Percentiles rank a stretch among this genome's conserved stretches.
phyloP scores from a whole-genome alignment of 2,113 vertebrate species.

The Artemisiospiza belli region DNA sequence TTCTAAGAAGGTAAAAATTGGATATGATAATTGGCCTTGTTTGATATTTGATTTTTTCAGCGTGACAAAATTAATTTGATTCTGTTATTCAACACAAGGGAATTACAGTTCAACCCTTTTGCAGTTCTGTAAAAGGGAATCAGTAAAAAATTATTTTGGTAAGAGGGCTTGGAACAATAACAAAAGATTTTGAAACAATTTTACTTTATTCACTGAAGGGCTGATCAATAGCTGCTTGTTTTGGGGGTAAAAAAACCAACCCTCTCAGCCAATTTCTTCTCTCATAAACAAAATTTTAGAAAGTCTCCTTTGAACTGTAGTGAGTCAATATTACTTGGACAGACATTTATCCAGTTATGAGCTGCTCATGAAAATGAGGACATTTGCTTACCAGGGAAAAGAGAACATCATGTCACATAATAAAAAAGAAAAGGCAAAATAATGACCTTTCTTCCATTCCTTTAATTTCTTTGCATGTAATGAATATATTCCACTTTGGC shows the following conservation, averaged over 20 bases:
- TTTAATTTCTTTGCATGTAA: background rate
- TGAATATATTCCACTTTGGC: background rate
- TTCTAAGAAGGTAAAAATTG: background rate
- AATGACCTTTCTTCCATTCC: background rate
- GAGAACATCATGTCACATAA: background rate
- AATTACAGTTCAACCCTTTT: background rate
- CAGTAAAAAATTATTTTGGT: background rate
- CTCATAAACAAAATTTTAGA: background rate
- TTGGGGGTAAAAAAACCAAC: background rate
- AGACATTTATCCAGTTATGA: background rate
- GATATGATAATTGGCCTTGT: background rate
- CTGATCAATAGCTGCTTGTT: background rate
- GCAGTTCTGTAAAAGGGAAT: background rate
- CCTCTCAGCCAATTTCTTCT: background rate
- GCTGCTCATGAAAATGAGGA: background rate
- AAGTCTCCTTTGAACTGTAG: background rate
- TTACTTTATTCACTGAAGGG: background rate
- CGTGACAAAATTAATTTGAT: background rate
- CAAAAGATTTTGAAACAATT: background rate
- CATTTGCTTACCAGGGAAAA: background rate
- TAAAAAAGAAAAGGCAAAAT: background rate
- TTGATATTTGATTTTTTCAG: background rate
- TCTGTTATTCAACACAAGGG: background rate
- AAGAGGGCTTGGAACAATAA: background rate
- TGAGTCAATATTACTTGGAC: background rate